Evolutionary conservation across 1,140 invertebrate species (phyloP).

Genomic region (Rhizoglyphus robini): DNA sequence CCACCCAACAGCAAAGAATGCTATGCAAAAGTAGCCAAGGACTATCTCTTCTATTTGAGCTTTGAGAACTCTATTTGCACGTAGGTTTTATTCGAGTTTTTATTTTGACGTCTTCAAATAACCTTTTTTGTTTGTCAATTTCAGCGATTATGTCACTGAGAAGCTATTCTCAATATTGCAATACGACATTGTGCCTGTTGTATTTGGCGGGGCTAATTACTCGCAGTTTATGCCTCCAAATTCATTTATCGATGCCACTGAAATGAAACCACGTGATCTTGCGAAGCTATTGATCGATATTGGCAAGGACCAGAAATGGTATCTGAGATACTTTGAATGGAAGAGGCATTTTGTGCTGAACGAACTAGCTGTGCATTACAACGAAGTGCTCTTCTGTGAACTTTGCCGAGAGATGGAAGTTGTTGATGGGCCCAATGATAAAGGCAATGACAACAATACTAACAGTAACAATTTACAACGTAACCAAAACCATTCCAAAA

Average conservation of each 20-base stretch:
- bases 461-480: no score
- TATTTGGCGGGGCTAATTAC: slow-evolving; percentile 34
- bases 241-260: slow-evolving; percentile 34
- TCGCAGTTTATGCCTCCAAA: slow-evolving; percentile 29
- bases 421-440: background rate
- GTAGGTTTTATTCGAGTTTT: no score
- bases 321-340: slow-evolving; percentile 32
- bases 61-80: slow-evolving; percentile 35
- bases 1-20: slow-evolving; percentile 26
- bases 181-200: slow-evolving; percentile 31
- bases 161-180: slow-evolving; percentile 32
- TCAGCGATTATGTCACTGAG: slow-evolving; percentile 35
- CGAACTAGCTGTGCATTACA: background rate
- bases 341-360: slow-evolving; percentile 21
- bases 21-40: slow-evolving; percentile 23
- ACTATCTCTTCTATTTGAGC: slow-evolving; percentile 34
- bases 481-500: no score
- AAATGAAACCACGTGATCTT: slow-evolving; percentile 29
- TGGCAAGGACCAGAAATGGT: slow-evolving; percentile 27
- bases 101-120: background rate
- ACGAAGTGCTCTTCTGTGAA: background rate
- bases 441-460: no score
- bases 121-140: background rate
- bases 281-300: slow-evolving; percentile 27
- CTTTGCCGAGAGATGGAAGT: background rate